Evolutionary conservation across 2,888 invertebrate genomes (phyloP).

Genomic region (Leptinotarsa haldemani): DNA sequence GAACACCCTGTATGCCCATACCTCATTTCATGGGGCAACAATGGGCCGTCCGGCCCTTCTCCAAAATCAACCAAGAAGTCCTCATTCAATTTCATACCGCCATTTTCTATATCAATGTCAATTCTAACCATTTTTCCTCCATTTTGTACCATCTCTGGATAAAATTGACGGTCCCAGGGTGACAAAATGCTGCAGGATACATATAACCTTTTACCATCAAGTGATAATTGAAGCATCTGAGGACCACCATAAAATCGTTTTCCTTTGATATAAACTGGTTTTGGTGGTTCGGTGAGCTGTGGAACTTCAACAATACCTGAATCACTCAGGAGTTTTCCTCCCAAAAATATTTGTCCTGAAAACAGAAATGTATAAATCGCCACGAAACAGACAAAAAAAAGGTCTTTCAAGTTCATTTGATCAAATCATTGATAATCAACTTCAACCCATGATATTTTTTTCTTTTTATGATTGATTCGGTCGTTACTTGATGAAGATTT

Average conservation of each 20-base stretch:
- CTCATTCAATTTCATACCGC: constrained; percentile 87
- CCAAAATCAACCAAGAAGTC: constrained; percentile 94
- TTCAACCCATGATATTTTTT: too few relatives aligned
- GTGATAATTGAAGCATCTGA: constrained; percentile 96
- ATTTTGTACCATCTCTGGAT: constrained; percentile 82
- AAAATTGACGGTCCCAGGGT: constrained; percentile 95
- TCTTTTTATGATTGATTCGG: too few relatives aligned
- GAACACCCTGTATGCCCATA: constrained; percentile 48
- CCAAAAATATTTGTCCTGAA: constrained; percentile 82
- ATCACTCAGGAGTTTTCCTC: constrained; percentile 82
- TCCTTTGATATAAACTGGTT: constrained; percentile 80
- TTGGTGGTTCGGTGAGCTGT: constrained; percentile 77
- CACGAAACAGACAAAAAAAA: too few relatives aligned
- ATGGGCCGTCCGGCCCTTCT: constrained; percentile 86
- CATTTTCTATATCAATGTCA: constrained; percentile 85
- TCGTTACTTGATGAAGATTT: too few relatives aligned
- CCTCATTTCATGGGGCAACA: constrained; percentile 95
- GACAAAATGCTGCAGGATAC: constrained; percentile 91
- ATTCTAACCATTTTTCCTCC: constrained; percentile 84
- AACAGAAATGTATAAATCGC: neutral
- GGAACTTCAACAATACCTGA: constrained; percentile 79
- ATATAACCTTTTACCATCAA: constrained; percentile 94
- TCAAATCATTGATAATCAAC: too few relatives aligned
- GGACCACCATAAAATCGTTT: constrained; percentile 85
- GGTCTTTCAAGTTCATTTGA: too few relatives aligned